Percentiles rank a stretch among this genome's conserved stretches.
These are phyloP conservation scores for Apodemus agrarius DNA, from an alignment of 2,797 vertebrate species.

Conservation along the genomic window DNA sequence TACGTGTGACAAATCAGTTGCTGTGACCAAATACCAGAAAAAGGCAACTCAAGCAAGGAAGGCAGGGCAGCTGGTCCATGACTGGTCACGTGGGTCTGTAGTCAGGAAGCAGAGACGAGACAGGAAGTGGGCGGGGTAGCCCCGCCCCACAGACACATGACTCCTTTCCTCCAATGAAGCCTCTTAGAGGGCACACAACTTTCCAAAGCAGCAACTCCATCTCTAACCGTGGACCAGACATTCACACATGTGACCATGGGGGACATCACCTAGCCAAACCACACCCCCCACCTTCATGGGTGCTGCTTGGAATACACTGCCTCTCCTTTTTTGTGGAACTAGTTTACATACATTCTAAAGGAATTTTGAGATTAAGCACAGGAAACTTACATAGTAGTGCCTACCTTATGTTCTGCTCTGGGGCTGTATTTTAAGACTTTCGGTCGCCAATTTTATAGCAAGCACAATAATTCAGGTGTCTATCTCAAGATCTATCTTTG, in stretches of 20 bases:
- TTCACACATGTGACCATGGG: background rate
- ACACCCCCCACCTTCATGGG: background rate
- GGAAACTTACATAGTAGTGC: background rate
- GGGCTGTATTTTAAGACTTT: background rate
- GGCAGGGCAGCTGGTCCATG: background rate
- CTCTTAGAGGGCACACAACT: background rate
- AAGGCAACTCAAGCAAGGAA: too few relatives aligned
- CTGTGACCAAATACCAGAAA: background rate
- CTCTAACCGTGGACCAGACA: background rate
- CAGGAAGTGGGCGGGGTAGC: background rate
- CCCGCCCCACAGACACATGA: background rate
- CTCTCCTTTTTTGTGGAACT: background rate
- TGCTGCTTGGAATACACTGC: background rate
- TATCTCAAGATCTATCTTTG: background rate
- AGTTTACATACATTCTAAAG: background rate
- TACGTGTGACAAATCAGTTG: background rate
- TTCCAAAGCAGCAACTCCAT: background rate
- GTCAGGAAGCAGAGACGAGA: background rate
- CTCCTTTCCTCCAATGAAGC: background rate
- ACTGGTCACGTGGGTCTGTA: background rate
- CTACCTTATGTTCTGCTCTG: background rate
- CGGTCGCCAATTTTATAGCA: background rate
- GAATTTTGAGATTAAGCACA: constrained; percentile 4
- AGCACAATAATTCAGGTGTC: background rate
- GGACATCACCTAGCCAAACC: background rate